Evolutionary conservation across 2,888 invertebrate genomes (phyloP), one percentile per base, ranked within the genome.

Genomic region (Lysandra bellargus): DNA sequence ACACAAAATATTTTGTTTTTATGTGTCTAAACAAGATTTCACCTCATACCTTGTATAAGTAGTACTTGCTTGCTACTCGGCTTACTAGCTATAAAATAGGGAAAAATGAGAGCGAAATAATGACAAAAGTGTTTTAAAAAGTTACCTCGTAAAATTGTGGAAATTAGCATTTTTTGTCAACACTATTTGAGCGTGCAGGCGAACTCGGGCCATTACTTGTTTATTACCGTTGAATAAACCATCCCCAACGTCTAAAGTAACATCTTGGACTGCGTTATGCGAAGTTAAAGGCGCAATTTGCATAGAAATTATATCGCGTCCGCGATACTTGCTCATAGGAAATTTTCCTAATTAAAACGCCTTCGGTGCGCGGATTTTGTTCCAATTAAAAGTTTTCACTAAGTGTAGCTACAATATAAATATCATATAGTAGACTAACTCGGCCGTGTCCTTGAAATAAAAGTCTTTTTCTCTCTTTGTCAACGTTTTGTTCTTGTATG

Each of bases 341-440:
- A 93, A 93, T 91, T 92, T 92, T 92, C 91, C 92, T 93, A 93
- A 93, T 93, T 93, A 93, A 93, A 93, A 92, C 91, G 93, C 91
- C 92, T 93, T 91, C 89, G 89, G 87, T 87, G 89, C 88, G 85
- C 86, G 91, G 92, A 93, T 93, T 92, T 90, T 88, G 91, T 90
- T 90, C 91, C 94, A 94, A 94, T 94, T 94, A 93, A 93, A 94
- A 94, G 93, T 94, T 94, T 69, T 88, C 83, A 85, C 87, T 60
- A 84, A 87, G 87, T 87, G 85, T 80, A 69, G 79, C 80, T 79
- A 78, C 78, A 69, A 57, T 57, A 17, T 4, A 57, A 14, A 53
- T 17, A 57, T 57, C 4, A 17, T 57, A 1, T 4, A 57, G 57
- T 57, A 57, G 57, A 57, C 3, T 53, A 4, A 53, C 3, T 12